Conservation (phyloP, 2,797 vertebrate genomes). For the Tapirus indicus region DNA sequence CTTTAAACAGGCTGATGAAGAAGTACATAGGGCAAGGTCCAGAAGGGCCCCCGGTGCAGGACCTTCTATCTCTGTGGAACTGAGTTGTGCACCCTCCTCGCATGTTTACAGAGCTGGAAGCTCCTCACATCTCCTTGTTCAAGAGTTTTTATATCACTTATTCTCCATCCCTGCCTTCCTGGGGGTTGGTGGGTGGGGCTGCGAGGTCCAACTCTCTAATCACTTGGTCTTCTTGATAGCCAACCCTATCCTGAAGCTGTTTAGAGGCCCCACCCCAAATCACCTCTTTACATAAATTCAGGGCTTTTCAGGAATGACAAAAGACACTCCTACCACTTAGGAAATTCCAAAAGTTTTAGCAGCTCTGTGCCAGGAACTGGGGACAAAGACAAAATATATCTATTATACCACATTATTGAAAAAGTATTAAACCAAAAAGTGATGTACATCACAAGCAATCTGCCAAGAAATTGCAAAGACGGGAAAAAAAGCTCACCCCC, state of each 20-base stretch:
- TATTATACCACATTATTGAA: not conserved
- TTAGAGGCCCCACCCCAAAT: not conserved
- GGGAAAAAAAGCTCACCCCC: not conserved
- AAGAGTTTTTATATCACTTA: no score
- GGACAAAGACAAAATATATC: not conserved
- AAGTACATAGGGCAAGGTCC: not conserved
- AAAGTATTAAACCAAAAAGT: not conserved
- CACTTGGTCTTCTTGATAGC: no score
- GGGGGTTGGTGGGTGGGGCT: not conserved
- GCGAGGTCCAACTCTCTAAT: no score
- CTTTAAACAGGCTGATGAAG: not conserved
- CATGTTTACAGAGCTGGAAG: not conserved
- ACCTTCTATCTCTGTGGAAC: not conserved
- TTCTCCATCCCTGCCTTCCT: not conserved
- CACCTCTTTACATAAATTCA: not conserved
- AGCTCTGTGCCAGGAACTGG: not conserved
- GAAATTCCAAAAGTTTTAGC: not conserved
- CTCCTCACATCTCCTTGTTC: not conserved
- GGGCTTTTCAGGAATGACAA: not conserved
- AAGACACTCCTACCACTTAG: not conserved
- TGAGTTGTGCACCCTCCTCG: not conserved
- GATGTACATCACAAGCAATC: not conserved
- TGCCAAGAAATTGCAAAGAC: not conserved
- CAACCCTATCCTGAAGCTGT: not conserved
- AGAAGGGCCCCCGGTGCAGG: not conserved